Evolutionary conservation across 2,113 vertebrate genomes (phyloP).

Genomic region (Copsychus sechellarum): DNA sequence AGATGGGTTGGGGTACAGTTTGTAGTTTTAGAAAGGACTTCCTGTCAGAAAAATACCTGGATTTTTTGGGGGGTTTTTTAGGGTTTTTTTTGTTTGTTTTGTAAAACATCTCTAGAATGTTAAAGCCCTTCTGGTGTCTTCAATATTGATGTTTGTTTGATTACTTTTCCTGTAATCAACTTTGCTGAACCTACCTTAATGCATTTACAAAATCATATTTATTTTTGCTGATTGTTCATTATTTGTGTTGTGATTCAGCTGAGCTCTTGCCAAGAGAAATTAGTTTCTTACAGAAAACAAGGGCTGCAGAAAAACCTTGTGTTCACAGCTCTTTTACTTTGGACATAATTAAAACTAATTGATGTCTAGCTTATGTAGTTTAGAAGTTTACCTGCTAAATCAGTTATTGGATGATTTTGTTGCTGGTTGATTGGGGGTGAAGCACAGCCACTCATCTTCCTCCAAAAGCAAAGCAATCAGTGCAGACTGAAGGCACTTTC

Average conservation of each 20-base stretch:
- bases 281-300: neutral
- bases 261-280: constrained; percentile 16
- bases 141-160: constrained; percentile 29
- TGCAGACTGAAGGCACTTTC: constrained; percentile 36
- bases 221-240: constrained; percentile 38
- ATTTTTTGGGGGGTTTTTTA: no score
- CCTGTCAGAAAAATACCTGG: neutral
- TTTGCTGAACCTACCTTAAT: neutral
- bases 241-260: constrained; percentile 14
- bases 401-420: constrained; percentile 34
- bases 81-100: neutral
- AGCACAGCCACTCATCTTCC: constrained; percentile 54
- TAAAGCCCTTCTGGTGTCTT: neutral
- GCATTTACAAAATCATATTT: constrained; percentile 23
- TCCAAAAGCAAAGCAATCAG: constrained; percentile 39
- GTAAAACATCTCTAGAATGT: neutral
- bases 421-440: constrained; percentile 37
- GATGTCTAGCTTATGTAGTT: constrained; percentile 52
- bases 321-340: constrained; percentile 26
- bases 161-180: constrained; percentile 39
- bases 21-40: neutral
- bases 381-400: constrained; percentile 40
- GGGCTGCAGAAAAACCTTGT: neutral
- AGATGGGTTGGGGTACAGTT: neutral
- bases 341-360: constrained; percentile 58